Evolutionary conservation across 2,888 invertebrate species (phyloP), one percentile per base, ranked within the genome.

Genomic region (Salticus scenicus): DNA sequence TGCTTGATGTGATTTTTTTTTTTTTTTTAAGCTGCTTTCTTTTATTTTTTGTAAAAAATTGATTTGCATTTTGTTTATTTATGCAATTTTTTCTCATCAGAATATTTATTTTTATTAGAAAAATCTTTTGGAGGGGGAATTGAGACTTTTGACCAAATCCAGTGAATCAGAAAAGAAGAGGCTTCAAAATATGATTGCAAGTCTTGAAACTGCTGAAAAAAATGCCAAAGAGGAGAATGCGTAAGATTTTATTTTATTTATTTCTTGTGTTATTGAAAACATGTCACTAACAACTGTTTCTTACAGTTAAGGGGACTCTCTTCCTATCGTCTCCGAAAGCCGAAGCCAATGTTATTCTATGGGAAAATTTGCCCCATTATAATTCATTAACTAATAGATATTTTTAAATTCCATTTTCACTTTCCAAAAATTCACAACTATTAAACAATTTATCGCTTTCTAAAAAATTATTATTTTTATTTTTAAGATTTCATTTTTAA

Each of bases 141-240:
- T 97, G 14, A 95, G 96, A 90, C 93, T 97, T 71, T 96, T 95
- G 88, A 91, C 95, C 90, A 92, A 94, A 91, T 93, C 93, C 86
- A 93, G 94, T 91, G 89, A 93, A 87, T 93, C 92, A 14, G 95
- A 95, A 90, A 93, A 92, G n/a, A 92, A 92, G 17, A 94, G 94
- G 89, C 90, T 96, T 63, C 92, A 93, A 70, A 93, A 94, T 64
- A 90, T 95, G 51, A 92, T 90, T 73, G 89, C 89, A n/a, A 90
- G 91, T 78, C 88, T 91, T 63, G 90, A 92, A 77, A 92, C 92
- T n/a, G 91, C 92, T 1, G 90, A 92, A 66, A 90, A 92, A 30
- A 91, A 91, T 1, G 89, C 94, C 0, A 90, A 90, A 1, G 93
- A 93, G 7, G 90, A 91, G 79, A 89, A 89, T 77, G 89, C 88